phyloP scores from a whole-genome alignment of 2,888 invertebrate genomes.

The Coronaproctus castanopsis region DNA sequence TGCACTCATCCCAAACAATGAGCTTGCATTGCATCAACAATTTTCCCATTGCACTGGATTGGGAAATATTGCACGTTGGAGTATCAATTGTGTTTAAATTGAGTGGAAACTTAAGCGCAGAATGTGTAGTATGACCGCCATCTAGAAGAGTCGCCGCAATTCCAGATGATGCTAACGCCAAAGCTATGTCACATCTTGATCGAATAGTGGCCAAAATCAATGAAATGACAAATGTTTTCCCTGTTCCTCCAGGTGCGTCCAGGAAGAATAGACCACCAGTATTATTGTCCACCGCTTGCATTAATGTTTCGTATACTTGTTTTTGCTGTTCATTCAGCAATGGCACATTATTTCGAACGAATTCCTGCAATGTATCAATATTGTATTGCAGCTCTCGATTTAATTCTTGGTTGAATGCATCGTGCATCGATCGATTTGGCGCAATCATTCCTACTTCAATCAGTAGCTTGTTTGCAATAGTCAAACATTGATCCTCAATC shows the following conservation, averaged over 20 bases:
- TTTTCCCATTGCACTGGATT: conserved; percentile 20
- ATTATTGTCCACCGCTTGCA: conserved; percentile 4
- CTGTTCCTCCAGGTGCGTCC: conserved; percentile 24
- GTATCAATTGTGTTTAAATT: conserved; percentile 21
- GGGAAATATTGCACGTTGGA: conserved; percentile 24
- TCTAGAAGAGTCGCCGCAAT: conserved; percentile 28
- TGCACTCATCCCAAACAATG: conserved; percentile 28
- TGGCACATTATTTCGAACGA: conserved; percentile 13
- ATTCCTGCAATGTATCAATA: conserved; percentile 12
- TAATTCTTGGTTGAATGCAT: conserved; percentile 4
- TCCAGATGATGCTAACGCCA: conserved; percentile 28
- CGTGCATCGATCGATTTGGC: neutral
- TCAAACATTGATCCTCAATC: conserved; percentile 11
- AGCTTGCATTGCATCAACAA: conserved; percentile 22
- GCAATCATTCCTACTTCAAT: neutral
- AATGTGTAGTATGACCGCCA: conserved; percentile 26
- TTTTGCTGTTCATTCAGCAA: conserved; percentile 8
- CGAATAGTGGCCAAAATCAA: conserved; percentile 25
- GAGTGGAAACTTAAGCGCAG: conserved; percentile 25
- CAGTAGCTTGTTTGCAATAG: conserved; percentile 10
- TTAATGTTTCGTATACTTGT: conserved; percentile 13
- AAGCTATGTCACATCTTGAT: conserved; percentile 22
- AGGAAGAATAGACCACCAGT: conserved; percentile 19
- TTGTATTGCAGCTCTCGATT: conserved; percentile 20
- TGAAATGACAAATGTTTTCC: conserved; percentile 27